Conservation (phyloP, 2,113 vertebrate genomes). For the Zapornia atra region DNA sequence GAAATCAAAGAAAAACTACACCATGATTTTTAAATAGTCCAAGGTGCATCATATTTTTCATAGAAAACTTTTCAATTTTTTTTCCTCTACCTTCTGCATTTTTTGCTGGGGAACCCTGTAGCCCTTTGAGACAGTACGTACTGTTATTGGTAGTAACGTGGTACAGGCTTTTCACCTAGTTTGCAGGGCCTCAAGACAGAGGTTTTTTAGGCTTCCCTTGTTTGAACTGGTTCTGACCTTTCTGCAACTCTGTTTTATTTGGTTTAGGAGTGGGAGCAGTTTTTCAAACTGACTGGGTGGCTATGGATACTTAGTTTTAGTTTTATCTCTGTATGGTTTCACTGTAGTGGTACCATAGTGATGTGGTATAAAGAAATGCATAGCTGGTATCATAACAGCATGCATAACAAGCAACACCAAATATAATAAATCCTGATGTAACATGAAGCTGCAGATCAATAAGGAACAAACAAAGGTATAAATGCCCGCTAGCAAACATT, state of each 20-base stretch:
- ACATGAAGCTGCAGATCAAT: not conserved
- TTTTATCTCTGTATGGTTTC: not conserved
- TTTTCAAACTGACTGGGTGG: not conserved
- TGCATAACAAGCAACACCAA: not conserved
- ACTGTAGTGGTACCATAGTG: not conserved
- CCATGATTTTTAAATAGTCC: not conserved
- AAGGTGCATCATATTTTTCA: not conserved
- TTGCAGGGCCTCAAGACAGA: not conserved
- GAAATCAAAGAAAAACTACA: not conserved
- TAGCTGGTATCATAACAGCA: not conserved
- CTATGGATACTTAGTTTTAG: not conserved
- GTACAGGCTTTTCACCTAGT: not conserved
- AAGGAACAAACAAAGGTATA: not conserved
- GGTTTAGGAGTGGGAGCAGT: not conserved
- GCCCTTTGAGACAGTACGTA: not conserved
- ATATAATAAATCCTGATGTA: not conserved
- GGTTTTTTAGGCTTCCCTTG: not conserved
- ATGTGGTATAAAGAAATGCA: not conserved
- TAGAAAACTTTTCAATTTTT: not conserved
- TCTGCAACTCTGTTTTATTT: not conserved
- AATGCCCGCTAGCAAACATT: not conserved
- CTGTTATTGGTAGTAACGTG: not conserved
- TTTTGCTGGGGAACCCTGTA: not conserved
- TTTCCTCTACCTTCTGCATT: not conserved
- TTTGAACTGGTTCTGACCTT: not conserved